Base-by-base conservation (phyloP, 2,888 invertebrate genomes). In the Harpalus rubripes region DNA sequence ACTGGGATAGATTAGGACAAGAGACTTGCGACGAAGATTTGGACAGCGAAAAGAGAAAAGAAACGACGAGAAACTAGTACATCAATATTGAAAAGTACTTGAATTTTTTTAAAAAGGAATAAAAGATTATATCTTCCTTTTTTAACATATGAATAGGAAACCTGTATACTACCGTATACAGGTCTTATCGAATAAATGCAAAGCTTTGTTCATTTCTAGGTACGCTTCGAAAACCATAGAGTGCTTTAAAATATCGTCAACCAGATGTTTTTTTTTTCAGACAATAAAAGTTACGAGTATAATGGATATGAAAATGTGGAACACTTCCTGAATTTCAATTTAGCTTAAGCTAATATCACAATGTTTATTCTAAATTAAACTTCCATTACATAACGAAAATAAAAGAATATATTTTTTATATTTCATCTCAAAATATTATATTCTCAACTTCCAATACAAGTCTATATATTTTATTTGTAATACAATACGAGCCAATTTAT, bases 271-370 rank as follows among this genome's bases (percentile, higher is more conserved):
- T 59, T 59, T 59, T 59, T 59, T 18, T 15, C n/a, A 18, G 18
- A 59, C 18, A 59, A 18, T 18, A 59, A 59, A 59, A 10, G 59
- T 59, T 2, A 32, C 3, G 32, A 6, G 32, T 32, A n/a, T 59
- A 59, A 59, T 59, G 16, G 59, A 59, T 59, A 15, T 59, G 59
- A 59, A 59, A 59, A 59, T 59, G 59, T 59, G 18, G 18, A 32
- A 59, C 59, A 18, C 16, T 59, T 59, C 59, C n/a, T 59, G 16
- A 59, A 59, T 32, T 59, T 59, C 59, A 59, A 59, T 32, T 32
- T 32, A 32, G 18, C 59, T 18, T 59, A 8, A 59, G 59, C 18
- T 59, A 59, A 59, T 59, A 18, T 59, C n/a, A 18, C 59, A 59
- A 59, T 4, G 59, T 18, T 59, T 16, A 8, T 7, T 16, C 59